phyloP scores from a whole-genome alignment of 2,888 invertebrate species.

The Bugulina stolonifera region DNA sequence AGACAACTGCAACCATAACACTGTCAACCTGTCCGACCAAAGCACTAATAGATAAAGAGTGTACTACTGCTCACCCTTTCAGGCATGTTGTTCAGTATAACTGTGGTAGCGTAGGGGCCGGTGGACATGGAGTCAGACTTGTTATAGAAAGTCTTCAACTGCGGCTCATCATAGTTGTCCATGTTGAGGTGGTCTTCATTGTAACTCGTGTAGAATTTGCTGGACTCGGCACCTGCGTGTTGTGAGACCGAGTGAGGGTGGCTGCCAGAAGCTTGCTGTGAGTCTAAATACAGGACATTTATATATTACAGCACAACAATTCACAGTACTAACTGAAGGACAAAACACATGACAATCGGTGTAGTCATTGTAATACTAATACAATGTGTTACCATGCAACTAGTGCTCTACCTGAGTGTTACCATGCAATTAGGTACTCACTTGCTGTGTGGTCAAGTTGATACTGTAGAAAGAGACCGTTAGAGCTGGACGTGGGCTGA shows the following conservation, averaged over 20 bases:
- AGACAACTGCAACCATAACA: no score
- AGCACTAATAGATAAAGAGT: no score
- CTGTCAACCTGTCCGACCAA: no score
- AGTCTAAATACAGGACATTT: no score
- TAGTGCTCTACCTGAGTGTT: no score
- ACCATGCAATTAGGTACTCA: background rate
- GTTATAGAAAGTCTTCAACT: conserved; percentile 67
- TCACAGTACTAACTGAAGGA: no score
- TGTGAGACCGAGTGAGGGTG: background rate
- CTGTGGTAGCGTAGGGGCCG: conserved; percentile 12
- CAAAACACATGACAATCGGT: no score
- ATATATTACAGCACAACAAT: no score
- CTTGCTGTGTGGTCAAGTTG: background rate
- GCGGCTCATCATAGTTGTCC: conserved; percentile 31
- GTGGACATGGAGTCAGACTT: conserved; percentile 53
- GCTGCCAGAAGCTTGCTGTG: background rate
- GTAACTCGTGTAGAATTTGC: background rate
- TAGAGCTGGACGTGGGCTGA: background rate
- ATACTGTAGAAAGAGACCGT: conserved; percentile 16
- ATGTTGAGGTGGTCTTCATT: conserved; percentile 1
- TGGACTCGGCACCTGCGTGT: background rate
- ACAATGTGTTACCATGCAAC: no score
- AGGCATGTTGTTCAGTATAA: conserved; percentile 6
- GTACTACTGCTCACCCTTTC: background rate
- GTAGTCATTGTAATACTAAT: no score